Percentiles rank a stretch among this genome's conserved stretches.
These are phyloP conservation scores for mouse (Mus musculus) DNA, from an alignment of 2,113 vertebrate genomes.

Conservation along the genomic window GRCm39 chr12:69896001-69896500, in stretches of 20 bases:
- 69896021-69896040: not conserved
- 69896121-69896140: no score
- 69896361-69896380: slow-evolving; percentile 99
- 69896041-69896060: not conserved
- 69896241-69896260: no score
- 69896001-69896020: not conserved
- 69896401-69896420: slow-evolving; percentile 33
- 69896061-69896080: no score
- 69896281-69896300: slow-evolving; percentile 45
- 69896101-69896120: no score
- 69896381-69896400: slow-evolving; percentile 97
- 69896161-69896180: no score
- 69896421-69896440: not conserved
- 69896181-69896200: no score
- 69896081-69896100: no score
- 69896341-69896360: slow-evolving; percentile 99
- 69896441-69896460: slow-evolving; percentile 21
- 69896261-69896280: not conserved
- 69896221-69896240: no score
- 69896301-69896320: slow-evolving; percentile 85
- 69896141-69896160: no score
- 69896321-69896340: slow-evolving; percentile 99
- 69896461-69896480: not conserved
- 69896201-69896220: no score
- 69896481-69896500: slow-evolving; percentile 50